phyloP scores from a whole-genome alignment of 2,888 invertebrate species.

The Stenolophus ochropezus region DNA sequence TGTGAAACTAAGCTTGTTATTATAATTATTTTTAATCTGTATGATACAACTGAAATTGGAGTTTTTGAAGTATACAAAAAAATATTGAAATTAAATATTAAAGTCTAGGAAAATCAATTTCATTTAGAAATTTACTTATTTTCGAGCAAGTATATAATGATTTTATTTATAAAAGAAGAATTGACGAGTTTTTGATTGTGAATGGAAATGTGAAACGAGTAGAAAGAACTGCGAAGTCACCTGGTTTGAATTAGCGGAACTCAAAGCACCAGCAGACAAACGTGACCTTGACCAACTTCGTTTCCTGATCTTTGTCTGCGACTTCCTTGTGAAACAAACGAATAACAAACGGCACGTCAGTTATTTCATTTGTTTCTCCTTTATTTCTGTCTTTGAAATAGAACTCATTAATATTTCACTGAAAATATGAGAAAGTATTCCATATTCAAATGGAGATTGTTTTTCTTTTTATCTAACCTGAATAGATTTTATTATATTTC shows the following conservation, averaged over 20 bases:
- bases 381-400: background rate
- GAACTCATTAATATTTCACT: background rate
- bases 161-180: background rate
- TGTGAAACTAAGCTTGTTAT: no score
- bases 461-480: background rate
- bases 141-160: background rate
- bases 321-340: constrained; percentile 20
- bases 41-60: no score
- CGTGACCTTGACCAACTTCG: constrained; percentile 35
- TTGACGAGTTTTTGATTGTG: background rate
- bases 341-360: constrained; percentile 5
- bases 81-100: no score
- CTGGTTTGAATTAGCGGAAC: constrained; percentile 12
- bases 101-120: no score
- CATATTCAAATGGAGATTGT: background rate
- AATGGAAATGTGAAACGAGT: background rate
- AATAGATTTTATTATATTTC: background rate
- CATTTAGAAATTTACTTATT: no score
- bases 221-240: background rate
- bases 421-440: background rate
- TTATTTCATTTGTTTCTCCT: background rate
- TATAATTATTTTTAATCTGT: no score
- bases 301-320: constrained; percentile 8
- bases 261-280: background rate
- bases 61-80: no score